Conservation (phyloP, 2,888 invertebrate species). For the Caenorhabditis sp. region DNA sequence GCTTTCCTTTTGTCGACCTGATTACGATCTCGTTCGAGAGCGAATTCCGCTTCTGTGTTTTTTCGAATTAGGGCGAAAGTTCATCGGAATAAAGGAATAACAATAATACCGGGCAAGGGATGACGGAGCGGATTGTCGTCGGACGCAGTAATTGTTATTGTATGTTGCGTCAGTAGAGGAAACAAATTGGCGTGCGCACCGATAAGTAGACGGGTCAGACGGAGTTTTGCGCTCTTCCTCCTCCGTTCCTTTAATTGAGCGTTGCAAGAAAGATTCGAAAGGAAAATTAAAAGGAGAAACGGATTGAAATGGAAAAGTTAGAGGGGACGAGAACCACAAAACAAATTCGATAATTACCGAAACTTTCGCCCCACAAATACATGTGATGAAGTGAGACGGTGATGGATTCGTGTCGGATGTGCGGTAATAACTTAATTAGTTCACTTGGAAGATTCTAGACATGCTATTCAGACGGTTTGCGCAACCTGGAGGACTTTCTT, state of each 20-base stretch:
- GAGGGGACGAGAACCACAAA: not conserved
- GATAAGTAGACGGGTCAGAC: constrained; percentile 45
- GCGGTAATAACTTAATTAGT: constrained; percentile 51
- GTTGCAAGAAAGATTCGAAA: constrained; percentile 20
- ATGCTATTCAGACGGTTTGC: constrained; percentile 17
- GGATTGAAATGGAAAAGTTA: constrained; percentile 1
- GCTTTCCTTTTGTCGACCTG: constrained; percentile 17
- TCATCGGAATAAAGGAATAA: constrained; percentile 21
- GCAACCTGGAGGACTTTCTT: constrained; percentile 12
- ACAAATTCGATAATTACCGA: constrained; percentile 34
- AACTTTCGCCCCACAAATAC: constrained; percentile 25
- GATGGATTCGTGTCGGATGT: constrained; percentile 14
- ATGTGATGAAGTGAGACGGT: constrained; percentile 43
- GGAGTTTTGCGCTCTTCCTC: constrained; percentile 32
- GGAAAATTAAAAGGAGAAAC: not conserved
- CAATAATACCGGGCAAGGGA: constrained; percentile 33
- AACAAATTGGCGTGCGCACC: constrained; percentile 52
- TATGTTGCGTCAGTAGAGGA: constrained; percentile 49
- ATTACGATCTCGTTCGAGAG: constrained; percentile 13
- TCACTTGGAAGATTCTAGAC: constrained; percentile 31
- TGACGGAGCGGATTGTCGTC: constrained; percentile 11
- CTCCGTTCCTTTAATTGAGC: constrained; percentile 31
- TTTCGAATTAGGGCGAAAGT: constrained; percentile 25
- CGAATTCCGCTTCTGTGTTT: constrained; percentile 9
- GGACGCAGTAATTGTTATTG: constrained; percentile 45